These are phyloP conservation scores for Malacosoma neustria DNA, from an alignment of 2,888 invertebrate genomes.

Conservation along the genomic window DNA sequence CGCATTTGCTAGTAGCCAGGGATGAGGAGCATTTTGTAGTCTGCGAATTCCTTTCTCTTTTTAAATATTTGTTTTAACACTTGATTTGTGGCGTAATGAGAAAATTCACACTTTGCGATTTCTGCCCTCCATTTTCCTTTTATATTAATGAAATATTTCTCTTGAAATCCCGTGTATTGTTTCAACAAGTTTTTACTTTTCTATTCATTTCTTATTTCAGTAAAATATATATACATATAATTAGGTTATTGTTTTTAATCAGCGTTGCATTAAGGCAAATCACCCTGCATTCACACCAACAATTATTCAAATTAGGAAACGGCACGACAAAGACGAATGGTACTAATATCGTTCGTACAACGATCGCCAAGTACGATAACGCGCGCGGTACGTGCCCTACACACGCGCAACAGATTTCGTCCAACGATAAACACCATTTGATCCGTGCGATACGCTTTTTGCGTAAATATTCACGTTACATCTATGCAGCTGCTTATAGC, in stretches of 20 bases:
- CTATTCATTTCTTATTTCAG: too few species aligned
- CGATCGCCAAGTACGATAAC: slow-evolving; percentile 57
- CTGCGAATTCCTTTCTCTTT: slow-evolving; percentile 66
- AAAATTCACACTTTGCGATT: slow-evolving; percentile 63
- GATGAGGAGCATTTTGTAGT: slow-evolving; percentile 65
- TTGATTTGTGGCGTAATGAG: slow-evolving; percentile 71
- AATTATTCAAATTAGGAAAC: slow-evolving; percentile 73
- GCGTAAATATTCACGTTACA: slow-evolving; percentile 64
- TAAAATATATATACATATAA: too few species aligned
- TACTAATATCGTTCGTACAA: slow-evolving; percentile 62
- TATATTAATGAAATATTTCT: slow-evolving; percentile 35
- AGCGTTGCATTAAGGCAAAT: slow-evolving; percentile 47
- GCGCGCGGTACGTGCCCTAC: slow-evolving; percentile 52
- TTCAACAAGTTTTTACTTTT: too few species aligned
- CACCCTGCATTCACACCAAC: slow-evolving; percentile 67
- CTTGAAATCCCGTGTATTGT: slow-evolving; percentile 14
- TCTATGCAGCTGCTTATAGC: slow-evolving; percentile 41
- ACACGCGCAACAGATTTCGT: slow-evolving; percentile 66
- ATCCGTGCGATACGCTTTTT: slow-evolving; percentile 66
- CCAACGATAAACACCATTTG: slow-evolving; percentile 64
- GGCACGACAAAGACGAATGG: slow-evolving; percentile 74
- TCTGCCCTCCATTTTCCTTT: slow-evolving; percentile 35
- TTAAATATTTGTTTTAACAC: slow-evolving; percentile 72
- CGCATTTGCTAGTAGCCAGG: slow-evolving; percentile 67
- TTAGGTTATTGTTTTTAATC: slow-evolving; percentile 16